phyloP scores from a whole-genome alignment of 1,140 invertebrate species.

The Lepidotrigona ventralis region DNA sequence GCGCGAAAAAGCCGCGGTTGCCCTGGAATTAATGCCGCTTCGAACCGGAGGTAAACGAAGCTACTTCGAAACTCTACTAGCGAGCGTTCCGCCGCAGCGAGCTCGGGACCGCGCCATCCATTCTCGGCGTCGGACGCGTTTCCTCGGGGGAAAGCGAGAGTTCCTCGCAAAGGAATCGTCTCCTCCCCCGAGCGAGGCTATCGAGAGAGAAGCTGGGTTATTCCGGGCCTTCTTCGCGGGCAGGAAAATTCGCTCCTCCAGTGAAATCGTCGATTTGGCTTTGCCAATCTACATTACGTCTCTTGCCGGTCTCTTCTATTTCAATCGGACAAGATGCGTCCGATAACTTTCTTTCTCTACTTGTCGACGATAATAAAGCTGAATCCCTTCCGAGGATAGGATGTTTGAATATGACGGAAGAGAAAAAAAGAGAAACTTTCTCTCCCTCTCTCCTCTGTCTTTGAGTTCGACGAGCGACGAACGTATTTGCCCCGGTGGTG shows the following conservation, averaged over 20 bases:
- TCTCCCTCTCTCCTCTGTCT: too few relatives aligned
- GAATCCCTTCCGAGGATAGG: neutral
- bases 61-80: conserved; percentile 66
- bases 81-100: conserved; percentile 39
- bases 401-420: neutral
- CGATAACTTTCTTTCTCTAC: neutral
- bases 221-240: conserved; percentile 37
- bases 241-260: too few relatives aligned
- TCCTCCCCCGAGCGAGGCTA: neutral
- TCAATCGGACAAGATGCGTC: neutral
- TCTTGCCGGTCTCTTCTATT: neutral
- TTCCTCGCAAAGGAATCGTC: neutral
- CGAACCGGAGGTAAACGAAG: conserved; percentile 64
- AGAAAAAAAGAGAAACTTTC: neutral
- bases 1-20: conserved; percentile 47
- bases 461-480: too few relatives aligned
- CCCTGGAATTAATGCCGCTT: conserved; percentile 71
- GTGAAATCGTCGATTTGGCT: too few relatives aligned
- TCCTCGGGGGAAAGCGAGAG: conserved; percentile 41
- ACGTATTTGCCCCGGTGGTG: too few relatives aligned
- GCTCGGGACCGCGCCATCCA: conserved; percentile 67
- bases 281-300: neutral
- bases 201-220: conserved; percentile 25
- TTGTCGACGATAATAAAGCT: neutral
- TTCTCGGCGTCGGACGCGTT: conserved; percentile 61